Evolutionary conservation across 2,888 invertebrate genomes (phyloP), one percentile per base, ranked within the genome.

Genomic region (Tortrix viridana): DNA sequence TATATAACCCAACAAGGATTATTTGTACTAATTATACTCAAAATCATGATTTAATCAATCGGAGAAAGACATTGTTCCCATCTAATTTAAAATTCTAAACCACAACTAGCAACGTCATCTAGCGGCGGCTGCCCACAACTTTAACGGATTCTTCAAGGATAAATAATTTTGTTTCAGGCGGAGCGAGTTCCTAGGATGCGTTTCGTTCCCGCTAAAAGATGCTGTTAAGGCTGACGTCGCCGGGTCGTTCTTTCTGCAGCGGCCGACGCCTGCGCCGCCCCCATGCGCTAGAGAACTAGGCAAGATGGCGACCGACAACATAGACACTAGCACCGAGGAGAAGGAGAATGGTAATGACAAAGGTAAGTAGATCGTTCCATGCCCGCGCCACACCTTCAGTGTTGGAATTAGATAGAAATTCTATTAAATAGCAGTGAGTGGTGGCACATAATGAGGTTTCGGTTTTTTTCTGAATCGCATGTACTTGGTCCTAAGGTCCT

Each of bases 131-230:
- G 2, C 14, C 2, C 5, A 16, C n/a, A 41, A 14, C n/a, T 41
- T 4, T 5, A 41, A n/a, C n/a, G 16, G n/a, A 4, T 41, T 6
- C n/a, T 38, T 16, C 14, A 41, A 41, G 16, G 6, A 16, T n/a
- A 6, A 16, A 5, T 23, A 2, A 6, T 16, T n/a, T 90, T 92
- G 86, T 96, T 95, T 16, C 95, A 98, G 97, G 93, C 95, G 96
- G 92, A 98, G 97, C 93, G 97, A 98, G 92, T 96, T 98, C 89
- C 93, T 98, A 91, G 98, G 98, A 94, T 98, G 97, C 89, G 96
- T 97, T 95, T 97, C 97, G 88, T 97, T 98, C 92, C 96, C 97
- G 75, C 93, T 98, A 77, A 95, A 95, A 89, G 95, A 96, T 94
- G 95, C 96, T 74, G 93, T 95, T 89, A 95, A 94, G 95, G 95